phyloP scores from a whole-genome alignment of 2,888 invertebrate species.

The Conistra vaccinii region DNA sequence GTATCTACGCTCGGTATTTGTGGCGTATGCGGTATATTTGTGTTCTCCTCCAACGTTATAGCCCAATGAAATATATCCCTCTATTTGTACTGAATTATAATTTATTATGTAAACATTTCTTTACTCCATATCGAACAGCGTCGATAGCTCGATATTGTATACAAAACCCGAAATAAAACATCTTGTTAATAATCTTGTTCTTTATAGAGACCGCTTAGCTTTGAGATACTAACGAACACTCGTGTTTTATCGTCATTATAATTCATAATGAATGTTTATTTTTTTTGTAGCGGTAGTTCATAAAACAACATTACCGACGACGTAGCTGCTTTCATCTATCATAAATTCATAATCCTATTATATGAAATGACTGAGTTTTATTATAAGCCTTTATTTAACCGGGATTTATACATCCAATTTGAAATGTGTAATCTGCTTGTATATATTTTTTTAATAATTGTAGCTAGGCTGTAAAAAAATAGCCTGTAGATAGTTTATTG shows the following conservation, averaged over 20 bases:
- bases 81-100: slow-evolving; percentile 87
- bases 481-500: not conserved
- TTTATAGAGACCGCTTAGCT: slow-evolving; percentile 61
- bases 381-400: slow-evolving; percentile 4
- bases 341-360: slow-evolving; percentile 34
- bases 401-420: slow-evolving; percentile 10
- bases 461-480: not conserved
- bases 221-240: slow-evolving; percentile 58
- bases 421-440: not conserved
- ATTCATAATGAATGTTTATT: slow-evolving; percentile 51
- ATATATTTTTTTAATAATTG: not conserved
- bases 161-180: slow-evolving; percentile 60
- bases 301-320: slow-evolving; percentile 32
- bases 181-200: slow-evolving; percentile 56
- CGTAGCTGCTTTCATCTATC: slow-evolving; percentile 15
- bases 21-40: slow-evolving; percentile 66
- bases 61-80: slow-evolving; percentile 85
- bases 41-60: slow-evolving; percentile 81
- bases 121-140: slow-evolving; percentile 41
- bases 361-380: slow-evolving; percentile 20
- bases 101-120: slow-evolving; percentile 85
- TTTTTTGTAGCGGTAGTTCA: slow-evolving; percentile 34
- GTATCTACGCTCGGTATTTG: not conserved
- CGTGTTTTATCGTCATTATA: slow-evolving; percentile 58
- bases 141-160: slow-evolving; percentile 54